These are phyloP conservation scores for Helostoma temminkii DNA, from an alignment of 2,797 vertebrate genomes.

Conservation along the genomic window DNA sequence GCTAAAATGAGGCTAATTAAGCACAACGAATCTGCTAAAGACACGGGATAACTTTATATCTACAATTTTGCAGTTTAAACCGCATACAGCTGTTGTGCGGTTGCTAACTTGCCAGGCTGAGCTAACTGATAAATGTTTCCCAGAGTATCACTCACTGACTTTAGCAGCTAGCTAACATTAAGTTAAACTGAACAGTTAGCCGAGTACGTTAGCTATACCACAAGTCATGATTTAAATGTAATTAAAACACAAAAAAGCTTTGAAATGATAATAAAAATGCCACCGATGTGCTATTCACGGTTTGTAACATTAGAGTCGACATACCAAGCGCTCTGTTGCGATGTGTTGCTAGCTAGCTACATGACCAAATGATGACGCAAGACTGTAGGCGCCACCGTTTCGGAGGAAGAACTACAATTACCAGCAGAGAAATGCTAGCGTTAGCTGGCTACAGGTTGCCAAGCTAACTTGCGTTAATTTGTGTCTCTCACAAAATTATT, in stretches of 20 bases:
- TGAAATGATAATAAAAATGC: neutral
- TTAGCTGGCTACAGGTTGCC: neutral
- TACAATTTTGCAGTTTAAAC: neutral
- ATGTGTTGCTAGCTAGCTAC: conserved; percentile 66
- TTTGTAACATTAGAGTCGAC: conserved; percentile 20
- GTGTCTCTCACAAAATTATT: accelerated
- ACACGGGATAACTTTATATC: too few species aligned
- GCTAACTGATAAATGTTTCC: conserved; percentile 17
- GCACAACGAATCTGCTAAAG: accelerated
- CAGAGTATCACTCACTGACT: conserved; percentile 15
- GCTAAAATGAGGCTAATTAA: neutral
- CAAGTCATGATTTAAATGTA: neutral
- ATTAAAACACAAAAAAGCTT: neutral
- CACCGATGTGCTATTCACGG: accelerated
- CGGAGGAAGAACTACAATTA: conserved; percentile 59
- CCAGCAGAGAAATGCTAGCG: conserved; percentile 7
- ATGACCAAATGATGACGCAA: conserved; percentile 66
- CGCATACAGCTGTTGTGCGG: neutral
- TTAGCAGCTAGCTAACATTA: conserved; percentile 35
- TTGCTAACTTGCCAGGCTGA: neutral
- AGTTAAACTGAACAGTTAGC: conserved; percentile 21
- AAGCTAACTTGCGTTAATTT: neutral
- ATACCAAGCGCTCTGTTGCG: conserved; percentile 59
- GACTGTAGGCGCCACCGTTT: neutral
- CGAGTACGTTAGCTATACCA: neutral